Evolutionary conservation across 2,113 vertebrate genomes (phyloP).

Genomic region (Epinephelus moara): DNA sequence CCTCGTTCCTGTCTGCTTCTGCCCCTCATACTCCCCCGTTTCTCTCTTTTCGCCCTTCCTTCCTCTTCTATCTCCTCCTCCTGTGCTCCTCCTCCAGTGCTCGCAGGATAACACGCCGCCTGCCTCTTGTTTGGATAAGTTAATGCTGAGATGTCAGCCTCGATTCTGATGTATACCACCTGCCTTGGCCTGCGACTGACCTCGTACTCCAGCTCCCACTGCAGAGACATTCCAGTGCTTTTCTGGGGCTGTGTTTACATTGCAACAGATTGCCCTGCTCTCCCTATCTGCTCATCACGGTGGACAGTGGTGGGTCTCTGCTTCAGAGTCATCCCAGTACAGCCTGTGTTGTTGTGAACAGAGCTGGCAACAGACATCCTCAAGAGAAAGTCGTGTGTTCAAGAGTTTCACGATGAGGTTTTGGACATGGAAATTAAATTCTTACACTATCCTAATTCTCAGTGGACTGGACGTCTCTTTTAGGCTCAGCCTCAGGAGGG

Average conservation of each 20-base stretch:
- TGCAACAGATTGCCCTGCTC: conserved; percentile 72
- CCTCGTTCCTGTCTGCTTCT: conserved; percentile 41
- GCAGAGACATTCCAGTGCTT: conserved; percentile 85
- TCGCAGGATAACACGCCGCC: conserved; percentile 68
- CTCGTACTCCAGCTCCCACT: conserved; percentile 82
- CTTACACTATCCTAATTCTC: not conserved
- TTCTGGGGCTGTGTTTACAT: conserved; percentile 84
- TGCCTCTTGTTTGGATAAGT: conserved; percentile 84
- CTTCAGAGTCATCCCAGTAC: conserved; percentile 7
- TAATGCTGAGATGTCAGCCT: conserved; percentile 84
- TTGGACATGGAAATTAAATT: not conserved
- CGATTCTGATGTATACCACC: conserved; percentile 86
- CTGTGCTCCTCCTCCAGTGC: conserved; percentile 40
- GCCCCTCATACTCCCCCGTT: conserved; percentile 15
- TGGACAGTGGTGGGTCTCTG: conserved; percentile 37
- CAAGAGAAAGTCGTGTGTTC: not conserved
- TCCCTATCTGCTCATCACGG: conserved; percentile 48
- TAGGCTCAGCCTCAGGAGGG: conserved; percentile 19
- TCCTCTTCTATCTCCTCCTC: conserved; percentile 45
- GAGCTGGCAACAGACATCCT: no score
- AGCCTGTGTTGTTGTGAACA: not conserved
- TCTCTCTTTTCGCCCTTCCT: conserved; percentile 30
- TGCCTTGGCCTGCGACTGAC: conserved; percentile 86
- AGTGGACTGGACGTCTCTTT: conserved; percentile 36
- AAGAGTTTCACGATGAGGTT: not conserved